Conservation (phyloP, 2,797 vertebrate species). For the Triplophysa bombifrons region DNA sequence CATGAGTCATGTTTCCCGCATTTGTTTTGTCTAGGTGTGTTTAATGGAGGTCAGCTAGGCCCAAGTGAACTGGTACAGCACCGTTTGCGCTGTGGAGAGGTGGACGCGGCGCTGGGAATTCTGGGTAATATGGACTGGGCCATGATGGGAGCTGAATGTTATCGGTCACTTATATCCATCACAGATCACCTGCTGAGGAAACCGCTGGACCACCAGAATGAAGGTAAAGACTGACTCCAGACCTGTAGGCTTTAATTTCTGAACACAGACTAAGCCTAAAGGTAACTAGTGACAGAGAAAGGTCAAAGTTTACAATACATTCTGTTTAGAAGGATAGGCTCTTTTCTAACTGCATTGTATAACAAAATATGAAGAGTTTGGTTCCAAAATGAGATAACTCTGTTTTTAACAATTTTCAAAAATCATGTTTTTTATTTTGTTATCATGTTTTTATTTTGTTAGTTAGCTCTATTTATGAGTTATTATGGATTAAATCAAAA, state of each 20-base stretch:
- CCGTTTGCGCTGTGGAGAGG: slow-evolving; percentile 81
- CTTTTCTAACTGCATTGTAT: not conserved
- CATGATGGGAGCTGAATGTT: slow-evolving; percentile 81
- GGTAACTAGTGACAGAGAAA: not conserved
- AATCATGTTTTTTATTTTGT: too few species aligned
- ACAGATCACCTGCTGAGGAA: slow-evolving; percentile 90
- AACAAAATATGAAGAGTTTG: not conserved
- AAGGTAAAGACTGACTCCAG: slow-evolving; percentile 73
- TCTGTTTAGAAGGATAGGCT: not conserved
- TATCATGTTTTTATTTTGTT: too few species aligned
- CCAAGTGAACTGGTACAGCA: slow-evolving; percentile 84
- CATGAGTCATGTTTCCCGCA: not conserved
- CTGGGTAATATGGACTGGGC: slow-evolving; percentile 93
- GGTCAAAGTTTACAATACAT: not conserved
- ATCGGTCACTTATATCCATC: slow-evolving; percentile 81
- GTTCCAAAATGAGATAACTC: too few species aligned
- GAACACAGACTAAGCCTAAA: slow-evolving; percentile 17
- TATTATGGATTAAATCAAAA: too few species aligned
- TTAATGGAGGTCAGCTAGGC: slow-evolving; percentile 82
- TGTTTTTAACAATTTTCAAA: too few species aligned
- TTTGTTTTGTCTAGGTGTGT: slow-evolving; percentile 75
- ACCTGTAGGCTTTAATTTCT: slow-evolving; percentile 16
- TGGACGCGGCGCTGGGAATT: slow-evolving; percentile 83
- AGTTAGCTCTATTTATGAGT: too few species aligned
- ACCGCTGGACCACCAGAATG: slow-evolving; percentile 83